A percentile compares a stretch with the other conserved stretches of the same genome.
phyloP scores from a whole-genome alignment of 2,113 vertebrate species.

The Nestor notabilis region DNA sequence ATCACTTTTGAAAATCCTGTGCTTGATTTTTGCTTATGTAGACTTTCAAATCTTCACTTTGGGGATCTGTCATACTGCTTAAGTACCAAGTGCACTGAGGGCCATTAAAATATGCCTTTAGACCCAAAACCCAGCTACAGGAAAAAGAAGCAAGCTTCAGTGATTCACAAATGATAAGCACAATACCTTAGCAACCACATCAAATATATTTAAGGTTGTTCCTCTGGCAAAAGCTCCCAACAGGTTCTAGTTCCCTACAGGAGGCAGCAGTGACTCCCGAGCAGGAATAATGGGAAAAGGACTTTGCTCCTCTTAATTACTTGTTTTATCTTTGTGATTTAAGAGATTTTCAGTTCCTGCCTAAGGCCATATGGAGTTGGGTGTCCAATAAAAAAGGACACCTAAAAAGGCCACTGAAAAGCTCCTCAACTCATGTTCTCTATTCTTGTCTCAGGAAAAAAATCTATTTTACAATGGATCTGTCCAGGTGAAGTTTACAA shows the following conservation, averaged over 20 bases:
- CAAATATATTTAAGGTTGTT: conserved; percentile 4
- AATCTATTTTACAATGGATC: background rate
- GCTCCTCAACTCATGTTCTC: background rate
- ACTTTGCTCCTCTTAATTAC: background rate
- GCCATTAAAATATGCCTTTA: background rate
- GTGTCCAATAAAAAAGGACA: background rate
- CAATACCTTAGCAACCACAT: background rate
- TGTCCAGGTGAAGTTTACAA: background rate
- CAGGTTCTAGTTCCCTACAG: background rate
- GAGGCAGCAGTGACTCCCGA: background rate
- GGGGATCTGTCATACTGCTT: background rate
- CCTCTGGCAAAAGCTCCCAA: background rate
- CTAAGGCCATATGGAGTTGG: background rate
- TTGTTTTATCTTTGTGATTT: background rate
- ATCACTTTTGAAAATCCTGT: background rate
- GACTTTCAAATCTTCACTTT: background rate
- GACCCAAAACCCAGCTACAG: background rate
- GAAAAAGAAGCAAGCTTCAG: background rate
- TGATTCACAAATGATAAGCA: background rate
- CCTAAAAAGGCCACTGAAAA: background rate
- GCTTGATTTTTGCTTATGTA: background rate
- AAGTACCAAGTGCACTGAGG: background rate
- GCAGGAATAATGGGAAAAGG: background rate
- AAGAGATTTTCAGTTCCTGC: background rate
- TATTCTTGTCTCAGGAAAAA: background rate